Evolutionary conservation across 1,140 invertebrate species (phyloP).

Genomic region (Zelostemma sp.): DNA sequence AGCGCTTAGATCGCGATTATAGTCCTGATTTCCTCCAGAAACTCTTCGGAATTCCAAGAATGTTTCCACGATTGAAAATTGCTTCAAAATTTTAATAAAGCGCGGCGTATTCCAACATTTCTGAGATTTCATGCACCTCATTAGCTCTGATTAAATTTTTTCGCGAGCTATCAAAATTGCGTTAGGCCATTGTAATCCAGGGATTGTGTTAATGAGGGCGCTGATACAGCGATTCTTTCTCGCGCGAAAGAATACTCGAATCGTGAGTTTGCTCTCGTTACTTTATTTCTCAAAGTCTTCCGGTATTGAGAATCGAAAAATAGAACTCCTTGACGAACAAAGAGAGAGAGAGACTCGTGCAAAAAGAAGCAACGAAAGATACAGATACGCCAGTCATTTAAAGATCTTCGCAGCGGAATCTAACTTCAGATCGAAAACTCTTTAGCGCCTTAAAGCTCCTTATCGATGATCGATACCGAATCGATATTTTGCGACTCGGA

Average conservation of each 20-base stretch:
- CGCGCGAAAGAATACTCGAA: slow-evolving; percentile 10
- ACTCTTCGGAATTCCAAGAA: no score
- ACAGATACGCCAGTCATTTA: slow-evolving; percentile 41
- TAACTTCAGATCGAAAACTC: slow-evolving; percentile 59
- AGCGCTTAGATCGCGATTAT: no score
- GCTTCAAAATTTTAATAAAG: no score
- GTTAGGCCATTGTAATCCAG: slow-evolving; percentile 37
- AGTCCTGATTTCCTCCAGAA: no score
- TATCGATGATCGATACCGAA: slow-evolving; percentile 64
- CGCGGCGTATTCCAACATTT: no score
- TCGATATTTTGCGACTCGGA: slow-evolving; percentile 57
- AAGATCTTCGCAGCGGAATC: slow-evolving; percentile 53
- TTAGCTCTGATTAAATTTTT: slow-evolving; percentile 31
- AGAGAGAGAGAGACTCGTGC: neutral
- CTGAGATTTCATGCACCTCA: no score
- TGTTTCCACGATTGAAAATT: no score
- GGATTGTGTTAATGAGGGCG: slow-evolving; percentile 56
- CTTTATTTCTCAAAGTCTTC: slow-evolving; percentile 13
- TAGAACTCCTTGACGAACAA: neutral
- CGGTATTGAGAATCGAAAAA: slow-evolving; percentile 5
- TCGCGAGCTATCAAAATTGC: slow-evolving; percentile 17
- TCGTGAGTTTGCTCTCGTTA: slow-evolving; percentile 8
- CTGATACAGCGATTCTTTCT: slow-evolving; percentile 51
- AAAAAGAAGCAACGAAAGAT: neutral
- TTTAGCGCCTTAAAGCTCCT: slow-evolving; percentile 65